These are phyloP conservation scores for Propithecus coquereli DNA, from an alignment of 2,113 vertebrate species.

Conservation along the genomic window DNA sequence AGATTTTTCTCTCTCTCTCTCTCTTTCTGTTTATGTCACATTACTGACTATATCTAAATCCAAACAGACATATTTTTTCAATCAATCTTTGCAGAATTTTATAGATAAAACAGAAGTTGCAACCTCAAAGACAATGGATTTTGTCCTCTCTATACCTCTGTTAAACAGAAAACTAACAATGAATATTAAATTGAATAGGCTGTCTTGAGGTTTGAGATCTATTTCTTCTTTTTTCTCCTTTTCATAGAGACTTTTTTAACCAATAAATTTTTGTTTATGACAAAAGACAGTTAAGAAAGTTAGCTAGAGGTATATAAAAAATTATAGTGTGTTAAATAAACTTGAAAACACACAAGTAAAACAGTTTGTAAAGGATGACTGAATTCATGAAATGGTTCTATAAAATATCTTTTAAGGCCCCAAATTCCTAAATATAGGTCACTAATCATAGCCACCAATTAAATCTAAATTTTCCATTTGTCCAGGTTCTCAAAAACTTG, in stretches of 20 bases:
- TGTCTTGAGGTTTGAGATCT: background rate
- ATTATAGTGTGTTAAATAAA: background rate
- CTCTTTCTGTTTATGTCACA: constrained; percentile 18
- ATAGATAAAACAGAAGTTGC: constrained; percentile 4
- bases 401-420: background rate
- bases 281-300: no score
- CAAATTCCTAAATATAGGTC: background rate
- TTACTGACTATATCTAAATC: constrained; percentile 53
- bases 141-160: background rate
- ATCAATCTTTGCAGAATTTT: background rate
- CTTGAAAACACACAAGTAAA: background rate
- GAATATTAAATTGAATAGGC: constrained; percentile 25
- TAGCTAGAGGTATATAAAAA: background rate
- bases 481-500: background rate
- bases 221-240: constrained; percentile 14
- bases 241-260: background rate
- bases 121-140: background rate
- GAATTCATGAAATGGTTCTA: background rate
- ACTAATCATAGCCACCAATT: background rate
- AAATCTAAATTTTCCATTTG: background rate
- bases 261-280: background rate
- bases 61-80: constrained; percentile 42
- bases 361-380: background rate
- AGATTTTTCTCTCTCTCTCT: background rate
- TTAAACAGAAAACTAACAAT: constrained; percentile 39